Percentiles rank a stretch among this genome's conserved stretches.
Evolutionary conservation across 2,797 vertebrate genomes (phyloP).

Genomic region (Scarus forsteni): DNA sequence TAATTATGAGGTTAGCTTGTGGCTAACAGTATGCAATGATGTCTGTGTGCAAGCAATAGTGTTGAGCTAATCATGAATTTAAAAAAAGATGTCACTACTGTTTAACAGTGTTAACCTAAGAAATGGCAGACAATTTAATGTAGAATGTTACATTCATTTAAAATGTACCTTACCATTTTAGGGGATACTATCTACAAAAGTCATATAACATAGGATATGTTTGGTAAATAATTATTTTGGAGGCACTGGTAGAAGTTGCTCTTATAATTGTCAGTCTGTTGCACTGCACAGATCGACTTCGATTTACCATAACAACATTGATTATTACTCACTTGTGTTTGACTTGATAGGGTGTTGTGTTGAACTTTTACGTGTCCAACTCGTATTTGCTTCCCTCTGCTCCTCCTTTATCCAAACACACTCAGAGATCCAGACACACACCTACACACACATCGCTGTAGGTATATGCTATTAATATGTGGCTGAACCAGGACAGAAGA

Average conservation of each 20-base stretch:
- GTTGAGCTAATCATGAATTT: background rate
- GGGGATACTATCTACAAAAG: too few species aligned
- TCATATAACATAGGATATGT: too few species aligned
- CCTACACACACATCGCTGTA: conserved; percentile 47
- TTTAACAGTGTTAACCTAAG: too few species aligned
- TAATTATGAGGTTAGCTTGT: conserved; percentile 33
- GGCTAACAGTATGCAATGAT: conserved; percentile 22
- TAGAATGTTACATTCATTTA: too few species aligned
- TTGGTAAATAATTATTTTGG: too few species aligned
- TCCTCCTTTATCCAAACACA: conserved; percentile 17
- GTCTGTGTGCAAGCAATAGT: conserved; percentile 6
- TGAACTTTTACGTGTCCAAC: background rate
- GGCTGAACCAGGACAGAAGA: conserved; percentile 86
- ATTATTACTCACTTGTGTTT: background rate
- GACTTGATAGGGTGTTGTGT: conserved; percentile 1
- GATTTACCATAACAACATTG: background rate
- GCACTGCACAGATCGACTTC: background rate
- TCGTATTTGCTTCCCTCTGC: background rate
- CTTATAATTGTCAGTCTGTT: too few species aligned
- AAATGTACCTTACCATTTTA: too few species aligned
- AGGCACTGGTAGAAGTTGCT: too few species aligned
- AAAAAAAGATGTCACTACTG: too few species aligned
- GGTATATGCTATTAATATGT: conserved; percentile 83
- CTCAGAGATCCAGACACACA: conserved; percentile 30
- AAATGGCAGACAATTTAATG: too few species aligned